Conservation (phyloP, 2,888 invertebrate genomes). For the Pseudococcus viburni region DNA sequence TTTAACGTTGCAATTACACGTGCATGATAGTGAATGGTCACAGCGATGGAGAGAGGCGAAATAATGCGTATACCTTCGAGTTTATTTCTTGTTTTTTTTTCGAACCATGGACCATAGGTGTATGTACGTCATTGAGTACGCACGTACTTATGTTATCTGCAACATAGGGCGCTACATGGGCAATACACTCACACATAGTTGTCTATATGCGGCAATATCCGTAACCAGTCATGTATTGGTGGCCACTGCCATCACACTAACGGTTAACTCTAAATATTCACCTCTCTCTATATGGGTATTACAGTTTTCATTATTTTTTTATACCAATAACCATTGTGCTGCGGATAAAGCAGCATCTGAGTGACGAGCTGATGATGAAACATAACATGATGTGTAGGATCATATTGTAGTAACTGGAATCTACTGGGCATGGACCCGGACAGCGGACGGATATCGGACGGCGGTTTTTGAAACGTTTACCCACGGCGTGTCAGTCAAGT, state of each 20-base stretch:
- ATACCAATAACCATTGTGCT: constrained; percentile 11
- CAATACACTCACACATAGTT: not conserved
- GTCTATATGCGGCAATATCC: constrained; percentile 14
- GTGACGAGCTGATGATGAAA: constrained; percentile 44
- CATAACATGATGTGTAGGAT: constrained; percentile 48
- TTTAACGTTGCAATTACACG: constrained; percentile 44
- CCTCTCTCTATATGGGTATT: not conserved
- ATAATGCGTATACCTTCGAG: constrained; percentile 1
- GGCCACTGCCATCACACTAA: not conserved
- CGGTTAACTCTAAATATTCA: constrained; percentile 42
- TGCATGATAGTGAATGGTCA: constrained; percentile 18
- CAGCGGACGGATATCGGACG: constrained; percentile 23
- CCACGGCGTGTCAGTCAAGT: constrained; percentile 50
- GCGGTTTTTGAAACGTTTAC: constrained; percentile 53
- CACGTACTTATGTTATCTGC: constrained; percentile 30
- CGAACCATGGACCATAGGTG: not conserved
- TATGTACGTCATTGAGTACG: constrained; percentile 18
- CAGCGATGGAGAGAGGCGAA: not conserved
- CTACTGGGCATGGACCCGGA: not conserved
- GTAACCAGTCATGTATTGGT: constrained; percentile 22
- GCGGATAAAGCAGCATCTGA: constrained; percentile 51
- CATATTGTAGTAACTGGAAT: constrained; percentile 37
- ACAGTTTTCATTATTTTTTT: constrained; percentile 22
- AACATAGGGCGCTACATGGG: not conserved
- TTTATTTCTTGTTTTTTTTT: not conserved